A percentile compares a stretch with the other conserved stretches of the same genome.
Evolutionary conservation across 2,888 invertebrate genomes (phyloP).

Genomic region (Halictus ligatus): DNA sequence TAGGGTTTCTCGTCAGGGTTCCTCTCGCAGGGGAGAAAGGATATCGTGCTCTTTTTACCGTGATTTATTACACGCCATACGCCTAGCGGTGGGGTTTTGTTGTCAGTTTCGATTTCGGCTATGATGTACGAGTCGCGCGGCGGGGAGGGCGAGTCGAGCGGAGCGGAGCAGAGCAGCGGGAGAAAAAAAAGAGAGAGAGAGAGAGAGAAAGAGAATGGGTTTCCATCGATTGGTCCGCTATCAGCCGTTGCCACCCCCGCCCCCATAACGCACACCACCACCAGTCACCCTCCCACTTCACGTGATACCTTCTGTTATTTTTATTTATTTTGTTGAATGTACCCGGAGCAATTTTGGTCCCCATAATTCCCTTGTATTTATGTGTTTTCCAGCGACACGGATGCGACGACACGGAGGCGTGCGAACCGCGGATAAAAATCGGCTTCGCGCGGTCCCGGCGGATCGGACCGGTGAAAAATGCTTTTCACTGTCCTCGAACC

Average conservation of each 20-base stretch:
- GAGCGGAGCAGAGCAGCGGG: background rate
- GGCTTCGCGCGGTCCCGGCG: conserved; percentile 17
- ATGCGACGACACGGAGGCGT: conserved; percentile 1
- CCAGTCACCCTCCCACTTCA: background rate
- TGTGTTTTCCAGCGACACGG: conserved; percentile 39
- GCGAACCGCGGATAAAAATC: conserved; percentile 36
- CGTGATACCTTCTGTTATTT: background rate
- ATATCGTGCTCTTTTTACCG: conserved; percentile 55
- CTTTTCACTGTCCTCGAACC: conserved; percentile 27
- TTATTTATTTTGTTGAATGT: conserved; percentile 43
- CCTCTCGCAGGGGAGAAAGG: conserved; percentile 37
- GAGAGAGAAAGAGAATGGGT: conserved; percentile 41
- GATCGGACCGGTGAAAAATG: conserved; percentile 33
- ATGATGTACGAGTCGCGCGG: conserved; percentile 64
- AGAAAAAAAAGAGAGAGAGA: background rate
- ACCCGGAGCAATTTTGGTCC: conserved; percentile 44
- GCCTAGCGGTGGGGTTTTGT: conserved; percentile 61
- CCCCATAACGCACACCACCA: background rate
- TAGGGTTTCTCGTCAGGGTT: conserved; percentile 66
- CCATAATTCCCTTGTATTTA: conserved; percentile 55
- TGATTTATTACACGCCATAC: conserved; percentile 68
- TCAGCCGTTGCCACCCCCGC: background rate
- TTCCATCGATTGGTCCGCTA: conserved; percentile 58
- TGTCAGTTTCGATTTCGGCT: conserved; percentile 70
- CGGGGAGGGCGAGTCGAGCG: conserved; percentile 9